These are phyloP conservation scores for Pterobdella sp. DNA, from an alignment of 2,888 invertebrate species.

Conservation along the genomic window DNA sequence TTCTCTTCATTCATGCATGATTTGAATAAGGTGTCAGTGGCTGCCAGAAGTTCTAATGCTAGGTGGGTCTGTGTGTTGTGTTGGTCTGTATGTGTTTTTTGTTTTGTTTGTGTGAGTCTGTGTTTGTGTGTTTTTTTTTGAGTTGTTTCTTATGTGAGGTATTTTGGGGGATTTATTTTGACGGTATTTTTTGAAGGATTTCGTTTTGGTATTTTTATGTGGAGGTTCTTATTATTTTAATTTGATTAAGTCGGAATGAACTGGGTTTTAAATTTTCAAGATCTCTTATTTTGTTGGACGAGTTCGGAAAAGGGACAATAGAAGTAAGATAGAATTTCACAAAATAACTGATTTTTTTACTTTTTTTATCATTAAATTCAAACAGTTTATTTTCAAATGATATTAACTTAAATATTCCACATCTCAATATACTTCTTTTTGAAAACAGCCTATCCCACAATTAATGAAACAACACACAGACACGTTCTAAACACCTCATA, in stretches of 20 bases:
- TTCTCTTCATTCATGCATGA: constrained; percentile 80
- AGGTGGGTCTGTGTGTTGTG: constrained; percentile 44
- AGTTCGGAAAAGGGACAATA: constrained; percentile 76
- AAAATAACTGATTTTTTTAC: constrained; percentile 5
- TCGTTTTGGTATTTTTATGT: not conserved
- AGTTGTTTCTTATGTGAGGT: constrained; percentile 54
- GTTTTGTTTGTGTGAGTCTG: constrained; percentile 48
- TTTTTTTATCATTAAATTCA: constrained; percentile 3
- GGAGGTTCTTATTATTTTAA: not conserved
- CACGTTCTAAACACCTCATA: no score
- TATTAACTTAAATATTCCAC: not conserved
- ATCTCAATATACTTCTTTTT: no score
- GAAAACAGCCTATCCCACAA: no score
- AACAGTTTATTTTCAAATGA: constrained; percentile 4
- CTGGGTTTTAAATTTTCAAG: not conserved
- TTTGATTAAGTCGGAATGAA: not conserved
- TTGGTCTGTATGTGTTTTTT: not conserved
- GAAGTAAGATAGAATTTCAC: constrained; percentile 27
- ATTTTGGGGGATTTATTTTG: constrained; percentile 46
- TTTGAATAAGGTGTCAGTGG: constrained; percentile 64
- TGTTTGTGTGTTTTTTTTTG: constrained; percentile 61
- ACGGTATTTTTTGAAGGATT: not conserved
- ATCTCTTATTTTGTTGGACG: constrained; percentile 75
- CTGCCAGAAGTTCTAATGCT: constrained; percentile 33
- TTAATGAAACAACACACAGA: no score